Base-by-base conservation (phyloP, 2,888 invertebrate species). In the Agrochola macilenta region DNA sequence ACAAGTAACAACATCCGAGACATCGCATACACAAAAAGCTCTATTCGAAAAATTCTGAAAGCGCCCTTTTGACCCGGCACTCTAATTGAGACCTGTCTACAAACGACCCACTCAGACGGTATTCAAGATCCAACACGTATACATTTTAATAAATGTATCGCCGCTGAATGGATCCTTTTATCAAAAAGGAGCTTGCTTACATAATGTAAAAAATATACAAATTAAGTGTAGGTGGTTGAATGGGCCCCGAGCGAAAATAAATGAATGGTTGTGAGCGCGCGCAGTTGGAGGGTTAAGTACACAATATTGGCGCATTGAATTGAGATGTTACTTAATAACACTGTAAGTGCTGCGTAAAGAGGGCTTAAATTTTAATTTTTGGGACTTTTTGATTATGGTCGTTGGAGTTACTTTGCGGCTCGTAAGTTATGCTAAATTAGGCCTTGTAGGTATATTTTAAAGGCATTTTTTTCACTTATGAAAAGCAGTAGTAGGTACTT, bases 91-190 rank as follows among this genome's bases (percentile, higher is more conserved):
- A 86, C 80, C 84, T 79, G 80, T 86, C 84, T 84, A 83, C 89
- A 90, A 83, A 89, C 93, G 93, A 93, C 94, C 94, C 95, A 96
- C 96, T 96, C 96, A 95, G 95, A 94, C 93, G 80, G 90, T 91
- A 94, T 95, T 95, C 92, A 95, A 92, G 92, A 93, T 89, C 89
- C 90, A 91, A 90, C 92, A 91, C 91, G 93, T 95, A 94, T 94
- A 95, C 94, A 94, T 94, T 95, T 96, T 96, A 95, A 96, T 96
- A 96, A 96, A 96, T 96, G 96, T 96, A 96, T 95, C 95, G 95
- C 82, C 91, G 72, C 92, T 96, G 96, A 96, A 96, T 95, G 91
- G 94, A 83, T 91, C 92, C 93, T 95, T 96, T 96, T 95, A 93
- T 94, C 92, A 95, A 94, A 95, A 94, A 94, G 93, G 89, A 92